Conservation (phyloP, 30 jellyfish, hydroid and myxozoan genomes). For the Catostylus mosaicus region DNA sequence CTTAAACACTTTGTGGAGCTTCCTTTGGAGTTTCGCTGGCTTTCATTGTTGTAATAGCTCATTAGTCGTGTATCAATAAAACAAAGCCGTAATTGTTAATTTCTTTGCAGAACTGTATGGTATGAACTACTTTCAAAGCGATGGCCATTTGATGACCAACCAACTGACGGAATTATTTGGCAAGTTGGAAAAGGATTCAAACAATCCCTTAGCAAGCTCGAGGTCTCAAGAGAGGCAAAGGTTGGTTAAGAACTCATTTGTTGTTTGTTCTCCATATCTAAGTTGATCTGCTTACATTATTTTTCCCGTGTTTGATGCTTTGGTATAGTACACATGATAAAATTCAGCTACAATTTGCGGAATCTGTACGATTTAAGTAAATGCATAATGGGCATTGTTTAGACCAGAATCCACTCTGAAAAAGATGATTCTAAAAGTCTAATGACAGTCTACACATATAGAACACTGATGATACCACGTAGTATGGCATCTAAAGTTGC, state of each 20-base stretch:
- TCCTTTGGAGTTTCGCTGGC: too few species aligned
- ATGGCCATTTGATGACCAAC: constrained; percentile 89
- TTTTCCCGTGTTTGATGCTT: not conserved
- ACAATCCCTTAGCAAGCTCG: constrained; percentile 77
- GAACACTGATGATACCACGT: too few species aligned
- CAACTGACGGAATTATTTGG: constrained; percentile 82
- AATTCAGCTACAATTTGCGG: too few species aligned
- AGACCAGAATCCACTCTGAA: too few species aligned
- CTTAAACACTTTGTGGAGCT: too few species aligned
- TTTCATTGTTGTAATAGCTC: too few species aligned
- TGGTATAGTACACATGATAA: too few species aligned
- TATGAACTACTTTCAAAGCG: constrained; percentile 85
- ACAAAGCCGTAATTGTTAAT: not conserved
- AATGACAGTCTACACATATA: too few species aligned
- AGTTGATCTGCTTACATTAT: not conserved
- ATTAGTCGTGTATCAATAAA: not conserved
- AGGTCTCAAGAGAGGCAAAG: constrained; percentile 94
- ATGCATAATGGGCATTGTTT: too few species aligned
- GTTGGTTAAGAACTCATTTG: constrained; percentile 28
- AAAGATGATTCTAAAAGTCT: too few species aligned
- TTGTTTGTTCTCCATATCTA: not conserved
- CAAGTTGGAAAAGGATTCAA: constrained; percentile 94
- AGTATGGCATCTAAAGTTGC: too few species aligned
- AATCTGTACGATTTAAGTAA: too few species aligned
- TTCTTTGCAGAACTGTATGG: constrained; percentile 85